Conservation (phyloP, 2,888 invertebrate species). For the Lasioglossum leucozonium region DNA sequence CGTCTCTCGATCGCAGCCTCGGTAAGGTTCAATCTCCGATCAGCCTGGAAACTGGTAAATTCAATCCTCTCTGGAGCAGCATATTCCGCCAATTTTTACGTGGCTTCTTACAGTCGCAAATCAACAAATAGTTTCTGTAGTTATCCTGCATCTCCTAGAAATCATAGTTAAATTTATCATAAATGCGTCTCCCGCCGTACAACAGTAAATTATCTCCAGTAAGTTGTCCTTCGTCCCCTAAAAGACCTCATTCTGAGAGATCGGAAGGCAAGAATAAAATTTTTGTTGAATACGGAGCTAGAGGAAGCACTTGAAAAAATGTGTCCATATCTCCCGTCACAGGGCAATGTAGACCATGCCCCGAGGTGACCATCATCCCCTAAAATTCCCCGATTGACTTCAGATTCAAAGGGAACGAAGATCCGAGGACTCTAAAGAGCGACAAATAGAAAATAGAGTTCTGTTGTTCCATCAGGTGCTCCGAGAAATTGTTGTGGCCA, state of each 20-base stretch:
- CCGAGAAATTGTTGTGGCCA: neutral
- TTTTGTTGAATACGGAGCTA: neutral
- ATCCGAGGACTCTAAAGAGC: neutral
- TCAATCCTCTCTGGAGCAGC: neutral
- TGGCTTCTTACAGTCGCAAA: neutral
- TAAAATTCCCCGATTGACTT: neutral
- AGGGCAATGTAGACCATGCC: neutral
- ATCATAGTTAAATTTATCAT: neutral
- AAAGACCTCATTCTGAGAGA: neutral
- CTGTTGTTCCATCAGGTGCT: neutral
- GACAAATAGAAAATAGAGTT: neutral
- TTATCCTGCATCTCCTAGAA: neutral
- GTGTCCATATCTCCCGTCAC: neutral
- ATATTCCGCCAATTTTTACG: too few relatives aligned
- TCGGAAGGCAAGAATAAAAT: neutral
- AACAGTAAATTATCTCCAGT: neutral
- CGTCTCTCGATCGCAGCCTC: neutral
- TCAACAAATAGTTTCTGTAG: neutral
- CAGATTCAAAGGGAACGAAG: neutral
- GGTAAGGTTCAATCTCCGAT: neutral
- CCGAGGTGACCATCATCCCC: neutral
- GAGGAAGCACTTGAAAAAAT: neutral
- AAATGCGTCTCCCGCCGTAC: neutral
- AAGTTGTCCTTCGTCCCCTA: neutral
- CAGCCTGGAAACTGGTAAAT: neutral